These are phyloP conservation scores for Notechis scutatus DNA, from an alignment of 2,113 vertebrate genomes.

Conservation along the genomic window DNA sequence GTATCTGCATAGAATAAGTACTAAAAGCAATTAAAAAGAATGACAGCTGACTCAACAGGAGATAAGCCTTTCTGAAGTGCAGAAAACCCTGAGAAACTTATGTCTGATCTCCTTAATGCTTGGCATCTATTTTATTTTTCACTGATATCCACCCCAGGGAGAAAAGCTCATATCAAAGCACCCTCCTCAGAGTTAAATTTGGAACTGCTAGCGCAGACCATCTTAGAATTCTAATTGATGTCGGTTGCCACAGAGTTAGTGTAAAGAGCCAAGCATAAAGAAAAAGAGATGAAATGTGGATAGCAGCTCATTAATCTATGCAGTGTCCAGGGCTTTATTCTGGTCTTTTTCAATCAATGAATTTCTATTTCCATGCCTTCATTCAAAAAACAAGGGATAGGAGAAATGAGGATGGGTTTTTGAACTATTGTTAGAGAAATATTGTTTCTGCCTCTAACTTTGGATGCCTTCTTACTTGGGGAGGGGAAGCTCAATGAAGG, in stretches of 20 bases:
- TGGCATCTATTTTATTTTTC: background rate
- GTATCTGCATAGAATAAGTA: background rate
- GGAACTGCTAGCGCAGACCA: background rate
- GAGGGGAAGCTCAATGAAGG: conserved; percentile 1
- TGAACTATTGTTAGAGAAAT: conserved; percentile 41
- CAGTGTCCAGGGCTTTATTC: background rate
- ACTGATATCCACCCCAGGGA: background rate
- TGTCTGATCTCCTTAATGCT: background rate
- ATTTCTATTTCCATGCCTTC: conserved; percentile 10
- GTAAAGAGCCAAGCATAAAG: background rate
- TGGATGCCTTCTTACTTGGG: background rate
- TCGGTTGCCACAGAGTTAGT: background rate
- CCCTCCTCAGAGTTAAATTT: background rate
- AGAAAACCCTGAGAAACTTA: background rate
- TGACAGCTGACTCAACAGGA: background rate
- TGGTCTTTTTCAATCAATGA: background rate
- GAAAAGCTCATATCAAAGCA: conserved; percentile 26
- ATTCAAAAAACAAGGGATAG: conserved; percentile 15
- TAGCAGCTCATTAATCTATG: conserved; percentile 13
- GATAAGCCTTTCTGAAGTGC: background rate
- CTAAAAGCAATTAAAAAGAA: background rate
- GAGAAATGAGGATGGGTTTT: conserved; percentile 34
- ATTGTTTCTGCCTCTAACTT: background rate
- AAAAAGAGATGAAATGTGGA: background rate
- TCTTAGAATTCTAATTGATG: background rate